Evolutionary conservation across 2,888 invertebrate genomes (phyloP).

Genomic region (Ectropis crepuscularia): DNA sequence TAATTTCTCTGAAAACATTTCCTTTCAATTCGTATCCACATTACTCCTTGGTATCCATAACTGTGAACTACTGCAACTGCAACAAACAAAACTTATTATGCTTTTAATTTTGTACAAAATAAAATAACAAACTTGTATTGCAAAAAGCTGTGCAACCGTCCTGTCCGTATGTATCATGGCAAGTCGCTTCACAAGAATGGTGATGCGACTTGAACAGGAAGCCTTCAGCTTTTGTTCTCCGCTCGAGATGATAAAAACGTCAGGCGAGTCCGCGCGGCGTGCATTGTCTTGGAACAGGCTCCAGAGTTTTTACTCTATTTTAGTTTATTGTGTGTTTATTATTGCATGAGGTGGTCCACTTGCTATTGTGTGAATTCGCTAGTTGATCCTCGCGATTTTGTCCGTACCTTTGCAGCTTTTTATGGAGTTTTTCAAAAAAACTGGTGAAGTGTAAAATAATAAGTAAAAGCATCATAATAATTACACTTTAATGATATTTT

Average conservation of each 20-base stretch:
- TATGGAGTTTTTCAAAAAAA: too few relatives aligned
- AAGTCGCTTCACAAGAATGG: conserved; percentile 77
- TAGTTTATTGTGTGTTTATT: conserved; percentile 57
- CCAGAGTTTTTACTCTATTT: conserved; percentile 56
- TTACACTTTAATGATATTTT: too few relatives aligned
- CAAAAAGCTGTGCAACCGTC: conserved; percentile 7
- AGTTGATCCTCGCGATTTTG: background rate
- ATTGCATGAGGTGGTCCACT: conserved; percentile 54
- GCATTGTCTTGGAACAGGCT: conserved; percentile 79
- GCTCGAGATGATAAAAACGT: conserved; percentile 82
- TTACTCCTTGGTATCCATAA: too few relatives aligned
- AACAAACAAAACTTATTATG: background rate
- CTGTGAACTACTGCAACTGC: too few relatives aligned
- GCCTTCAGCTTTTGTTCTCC: conserved; percentile 81
- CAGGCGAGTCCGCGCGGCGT: conserved; percentile 71
- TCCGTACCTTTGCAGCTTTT: background rate
- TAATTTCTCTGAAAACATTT: too few relatives aligned
- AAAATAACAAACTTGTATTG: background rate
- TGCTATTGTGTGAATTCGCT: conserved; percentile 46
- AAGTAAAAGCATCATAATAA: too few relatives aligned
- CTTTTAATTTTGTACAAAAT: background rate
- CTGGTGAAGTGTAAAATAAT: too few relatives aligned
- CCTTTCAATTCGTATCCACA: too few relatives aligned
- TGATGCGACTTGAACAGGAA: conserved; percentile 82
- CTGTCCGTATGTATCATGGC: conserved; percentile 49